Base-by-base conservation (phyloP, 2,113 vertebrate species). In the Gasterosteus aculeatus region DNA sequence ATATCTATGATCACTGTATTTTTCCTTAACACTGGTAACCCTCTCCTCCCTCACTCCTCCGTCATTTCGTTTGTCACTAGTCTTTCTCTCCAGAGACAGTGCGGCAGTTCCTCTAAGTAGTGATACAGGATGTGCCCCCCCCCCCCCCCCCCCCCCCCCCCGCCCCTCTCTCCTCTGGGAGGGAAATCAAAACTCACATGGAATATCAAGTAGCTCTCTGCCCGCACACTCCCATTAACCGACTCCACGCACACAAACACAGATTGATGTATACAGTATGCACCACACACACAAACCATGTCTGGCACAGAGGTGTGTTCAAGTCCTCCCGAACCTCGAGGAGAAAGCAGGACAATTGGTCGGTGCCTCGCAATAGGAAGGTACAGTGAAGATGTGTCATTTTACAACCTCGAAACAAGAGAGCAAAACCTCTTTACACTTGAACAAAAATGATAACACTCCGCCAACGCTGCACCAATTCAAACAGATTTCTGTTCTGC, bases 121-220 rank as follows among this genome's bases (percentile, higher is more conserved):
- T 87, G 85, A 90, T 84, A 87, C 77, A 77, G 83, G 89, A 89
- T 84, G 79, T 87, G 69, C 76, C 76, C 62, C 75, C 83, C 59
- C 33, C 33, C 33, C 33, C 33, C 33, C 33, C 33, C 33, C 33
- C 33, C 33, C 3, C 5, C 33, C 33, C 33, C 33, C 33, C 33
- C 33, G 33, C 5, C 33, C 33, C 33, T 5, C 57, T 84, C 72
- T 89, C 83, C 67, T 85, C 86, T 85, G 77, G 80, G 83, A 85
- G 78, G 75, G 68, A 86, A 91, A 90, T 90, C 85, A 88, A 88
- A 87, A 89, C 89, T 66, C 80, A 72, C 85, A 81, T 86, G 62
- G 91, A 92, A 92, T 91, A 88, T 86, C 90, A 92, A 92, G 88
- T 90, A 91, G 88, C 84, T 81, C 62, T 67, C 73, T 86, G 73